Base-by-base conservation (phyloP, 2,113 vertebrate genomes). In the Dunckerocampus dactyliophorus region DNA sequence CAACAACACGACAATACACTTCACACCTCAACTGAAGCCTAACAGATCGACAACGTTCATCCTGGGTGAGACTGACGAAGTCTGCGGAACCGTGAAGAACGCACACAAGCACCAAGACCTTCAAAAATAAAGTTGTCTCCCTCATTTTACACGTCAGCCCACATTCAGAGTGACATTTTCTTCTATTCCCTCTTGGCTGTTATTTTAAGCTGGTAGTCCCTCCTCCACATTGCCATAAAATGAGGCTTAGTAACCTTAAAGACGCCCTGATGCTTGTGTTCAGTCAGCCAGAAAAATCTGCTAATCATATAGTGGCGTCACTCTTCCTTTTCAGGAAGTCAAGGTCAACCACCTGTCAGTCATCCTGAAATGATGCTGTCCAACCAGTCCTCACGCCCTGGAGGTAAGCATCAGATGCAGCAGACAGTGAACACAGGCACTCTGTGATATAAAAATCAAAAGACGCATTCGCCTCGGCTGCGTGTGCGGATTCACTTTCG, bases 181-280 rank as follows among this genome's bases (percentile, higher is more conserved):
- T 59, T 47, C 39, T 65, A 19, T 59, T 74, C 62, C 15, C 48
- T 37, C 65, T n/a, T 3, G 20, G 34, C n/a, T 28, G 72, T 67
- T 86, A 86, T 83, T 87, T 82, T 72, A 67, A 78, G 76, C 45
- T 63, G 76, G 65, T 65, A 67, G 55, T 69, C 57, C 76, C 75
- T 73, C 75, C 68, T 60, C 74, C 77, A 68, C 62, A 59, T 56
- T 54, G 39, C 67, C 67, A 14, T 43, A 8, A 34, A 8, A 14
- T 12, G 1, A 43, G 13, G 39, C 11, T 4, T 0, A 13, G 39
- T 43, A 43, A 12, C 12, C 39, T 42, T 12, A 13, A 42, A 42
- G 39, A 42, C 11, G 2, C 39, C 11, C 39, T 42, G 39, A 12
- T 42, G 39, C 39, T 43, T 14, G 3, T 43, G 39, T 43, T 43